Base-by-base conservation (phyloP, 2,888 invertebrate genomes). In the Morpho helenor region DNA sequence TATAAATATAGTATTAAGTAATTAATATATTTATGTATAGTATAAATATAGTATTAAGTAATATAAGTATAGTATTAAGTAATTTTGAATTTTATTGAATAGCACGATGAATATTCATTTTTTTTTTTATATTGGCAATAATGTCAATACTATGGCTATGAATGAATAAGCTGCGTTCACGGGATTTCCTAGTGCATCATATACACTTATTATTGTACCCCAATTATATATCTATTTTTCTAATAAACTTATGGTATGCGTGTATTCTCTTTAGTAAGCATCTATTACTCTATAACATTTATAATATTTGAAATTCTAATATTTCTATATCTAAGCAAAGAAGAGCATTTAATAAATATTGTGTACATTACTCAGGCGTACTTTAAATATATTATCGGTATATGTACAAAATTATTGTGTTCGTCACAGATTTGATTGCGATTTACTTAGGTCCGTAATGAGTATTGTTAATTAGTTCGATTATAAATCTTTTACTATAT, bases 391-490 rank as follows among this genome's bases (percentile, higher is more conserved):
- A 41, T 60, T 60, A 60, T 62, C 57, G 61, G 57, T 60, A 57
- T 68, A 84, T 84, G 64, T 87, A 86, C 85, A 87, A 85, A 82
- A 80, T 91, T 90, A 88, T 89, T 88, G 89, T 90, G 76, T 74
- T 73, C 74, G 90, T 90, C 90, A 90, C 89, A 89, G 88, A 77
- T 86, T 68, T 79, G 74, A 78, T 82, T 72, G 75, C 56, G 61
- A 73, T 66, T 71, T 31, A 31, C 31, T 31, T 80, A 82, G 77
- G 82, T 80, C 85, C 84, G 73, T 66, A 68, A 62, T 67, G 77
- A 79, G 80, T 76, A 69, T 70, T 66, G 61, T 64, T 58, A 7
- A 7, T 52, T 46, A 47, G 52, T 51, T 52, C 39, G 9, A 23
- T 22, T 23, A 50, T 31, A 49, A 44, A 52, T 7, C 41, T 45